Evolutionary conservation across 2,797 vertebrate species (phyloP).

Genomic region (Remorina albescens): DNA sequence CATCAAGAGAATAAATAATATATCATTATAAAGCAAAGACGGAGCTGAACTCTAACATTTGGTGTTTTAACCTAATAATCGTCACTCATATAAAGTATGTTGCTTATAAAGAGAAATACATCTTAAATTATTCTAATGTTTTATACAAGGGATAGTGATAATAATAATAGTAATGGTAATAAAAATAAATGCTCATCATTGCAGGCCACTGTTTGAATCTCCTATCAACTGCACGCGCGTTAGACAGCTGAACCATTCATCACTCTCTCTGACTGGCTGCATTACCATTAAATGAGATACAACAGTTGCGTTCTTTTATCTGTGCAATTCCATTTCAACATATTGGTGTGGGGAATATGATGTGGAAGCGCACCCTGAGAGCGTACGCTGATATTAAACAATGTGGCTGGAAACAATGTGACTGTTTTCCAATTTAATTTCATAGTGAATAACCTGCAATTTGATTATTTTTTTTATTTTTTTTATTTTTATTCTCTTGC

Average conservation of each 20-base stretch:
- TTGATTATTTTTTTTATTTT: no score
- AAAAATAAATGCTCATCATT: constrained; percentile 66
- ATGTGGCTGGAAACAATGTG: constrained; percentile 77
- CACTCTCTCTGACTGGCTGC: constrained; percentile 46
- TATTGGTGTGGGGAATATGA: constrained; percentile 75
- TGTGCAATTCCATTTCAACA: constrained; percentile 80
- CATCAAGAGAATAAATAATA: not conserved
- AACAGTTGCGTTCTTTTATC: constrained; percentile 79
- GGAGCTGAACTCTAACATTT: not conserved
- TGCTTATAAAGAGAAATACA: constrained; percentile 26
- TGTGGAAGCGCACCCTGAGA: constrained; percentile 72
- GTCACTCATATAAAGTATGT: constrained; percentile 3
- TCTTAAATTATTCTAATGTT: constrained; percentile 45
- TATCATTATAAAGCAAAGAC: not conserved
- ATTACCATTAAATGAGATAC: constrained; percentile 75
- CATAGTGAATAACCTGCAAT: constrained; percentile 83
- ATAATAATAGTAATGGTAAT: constrained; percentile 38
- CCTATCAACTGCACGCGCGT: constrained; percentile 54
- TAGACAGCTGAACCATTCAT: constrained; percentile 56
- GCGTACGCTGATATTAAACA: constrained; percentile 83
- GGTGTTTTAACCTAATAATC: constrained; percentile 1
- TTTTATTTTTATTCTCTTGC: constrained; percentile 74
- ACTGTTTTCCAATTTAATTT: constrained; percentile 85
- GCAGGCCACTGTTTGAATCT: constrained; percentile 44
- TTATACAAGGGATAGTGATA: constrained; percentile 53